Base-by-base conservation (phyloP, 2,797 vertebrate species). In the Sebastes taczanowskii region DNA sequence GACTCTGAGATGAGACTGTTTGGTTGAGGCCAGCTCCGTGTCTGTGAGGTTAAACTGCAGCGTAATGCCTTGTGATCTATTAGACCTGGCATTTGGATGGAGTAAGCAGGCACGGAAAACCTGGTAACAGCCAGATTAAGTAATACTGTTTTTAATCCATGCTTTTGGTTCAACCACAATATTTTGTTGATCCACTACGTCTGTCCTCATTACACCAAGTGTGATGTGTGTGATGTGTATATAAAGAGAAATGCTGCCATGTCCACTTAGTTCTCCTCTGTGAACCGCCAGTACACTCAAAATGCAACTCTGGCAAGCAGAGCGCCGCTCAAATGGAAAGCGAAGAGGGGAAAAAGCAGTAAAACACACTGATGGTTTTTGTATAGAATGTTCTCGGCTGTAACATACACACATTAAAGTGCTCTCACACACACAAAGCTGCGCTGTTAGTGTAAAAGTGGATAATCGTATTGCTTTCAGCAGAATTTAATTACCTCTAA, bases 41-140 rank as follows among this genome's bases (percentile, higher is more conserved):
- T 81, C 30, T 70, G 20, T 71, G 69, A 80, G 69, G 63, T 83
- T 63, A 60, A 71, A 71, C 80, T 71, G 56, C 42, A 32, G 30
- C n/a, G 42, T 77, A 76, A 64, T 29, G 32, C 35, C 49, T 53
- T 80, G 55, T 77, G 65, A 88, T 85, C 77, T 71, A 81, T 88
- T 85, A 66, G 74, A 75, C 20, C 35, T 76, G 74, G 29, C 86
- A 62, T 69, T 83, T 90, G 75, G 80, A 80, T 49, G 38, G 59
- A 76, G 61, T 22, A 61, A 74, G 71, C 38, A 1, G 38, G 66
- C 66, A 64, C 7, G 42, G 90, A 86, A 86, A 90, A 82, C 77
- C 67, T 78, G 68, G 16, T 85, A 83, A 88, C 91, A 82, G 89
- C 83, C 85, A 92, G 87, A 85, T 91, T 71, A 83, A 83, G 80